Evolutionary conservation across 1,140 invertebrate genomes (phyloP), one percentile per base, ranked within the genome.

Genomic region (Zaprionus vittiger): DNA sequence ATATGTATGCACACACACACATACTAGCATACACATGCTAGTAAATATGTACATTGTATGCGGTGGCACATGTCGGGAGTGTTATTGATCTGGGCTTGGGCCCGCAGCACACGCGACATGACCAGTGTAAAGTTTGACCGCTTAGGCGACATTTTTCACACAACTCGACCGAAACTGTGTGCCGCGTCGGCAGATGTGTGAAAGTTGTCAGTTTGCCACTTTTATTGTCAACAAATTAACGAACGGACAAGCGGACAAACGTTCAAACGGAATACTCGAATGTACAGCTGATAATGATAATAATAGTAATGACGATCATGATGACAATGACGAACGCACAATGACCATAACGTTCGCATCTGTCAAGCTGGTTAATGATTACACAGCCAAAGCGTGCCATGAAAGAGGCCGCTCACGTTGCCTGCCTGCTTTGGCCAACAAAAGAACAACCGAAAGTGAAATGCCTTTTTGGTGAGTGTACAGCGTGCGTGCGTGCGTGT

Each of bases 141-240:
- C 37, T 65, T 49, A 20, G 41, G 20, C 37, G 56, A 41, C 57
- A 66, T 66, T 66, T 68, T 67, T 72, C 70, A 69, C 71, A 85
- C 68, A 79, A 61, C 49, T 44, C 37, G 62, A 47, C 17, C 37
- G n/a, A 65, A 57, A 31, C 38, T 15, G 66, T 62, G 65, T 54
- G 61, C 63, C 66, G 64, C 26, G 49, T 70, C 66, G 64, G 20
- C 61, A 80, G 66, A 90, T 85, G 85, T 90, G 85, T 90, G 85
- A 90, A 90, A 90, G 85, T 90, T 91, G 85, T 82, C 85, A 79
- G 86, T 49, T 80, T 76, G 86, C 73, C 77, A 79, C 73, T 85
- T 86, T 86, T 90, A 79, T 89, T 90, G 85, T 89, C 84, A 84
- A 89, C 81, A 79, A 79, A 81, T 89, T 83, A 89, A 83, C 81